phyloP scores from a whole-genome alignment of 2,113 vertebrate species.

The Podilymbus podiceps region DNA sequence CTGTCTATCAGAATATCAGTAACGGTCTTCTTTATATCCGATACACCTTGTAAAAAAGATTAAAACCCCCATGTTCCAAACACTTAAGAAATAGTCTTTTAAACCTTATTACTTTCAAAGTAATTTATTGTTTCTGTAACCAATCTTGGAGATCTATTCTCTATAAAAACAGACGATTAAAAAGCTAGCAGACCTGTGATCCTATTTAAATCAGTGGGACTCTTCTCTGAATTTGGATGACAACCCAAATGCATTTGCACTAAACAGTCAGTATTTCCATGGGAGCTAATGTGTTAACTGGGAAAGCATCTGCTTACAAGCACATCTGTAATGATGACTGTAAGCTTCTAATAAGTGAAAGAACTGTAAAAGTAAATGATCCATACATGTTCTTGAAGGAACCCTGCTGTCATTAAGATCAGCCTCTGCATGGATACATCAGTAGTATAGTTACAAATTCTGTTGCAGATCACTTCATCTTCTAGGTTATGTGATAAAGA shows the following conservation, averaged over 20 bases:
- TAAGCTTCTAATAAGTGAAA: conserved; percentile 10
- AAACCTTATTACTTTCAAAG: background rate
- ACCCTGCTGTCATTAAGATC: conserved; percentile 24
- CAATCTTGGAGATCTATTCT: background rate
- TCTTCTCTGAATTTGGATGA: background rate
- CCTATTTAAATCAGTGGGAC: background rate
- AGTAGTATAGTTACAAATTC: conserved; percentile 44
- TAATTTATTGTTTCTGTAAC: background rate
- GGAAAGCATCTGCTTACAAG: conserved; percentile 9
- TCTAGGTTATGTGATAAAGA: conserved; percentile 34
- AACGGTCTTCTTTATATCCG: background rate
- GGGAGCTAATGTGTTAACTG: conserved; percentile 22
- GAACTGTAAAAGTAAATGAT: conserved; percentile 45
- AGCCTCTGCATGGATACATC: conserved; percentile 4
- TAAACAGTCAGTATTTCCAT: background rate
- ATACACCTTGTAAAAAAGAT: background rate
- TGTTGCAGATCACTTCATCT: conserved; percentile 33
- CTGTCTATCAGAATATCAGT: background rate
- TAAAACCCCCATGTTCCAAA: background rate
- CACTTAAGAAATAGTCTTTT: background rate
- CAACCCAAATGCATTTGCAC: background rate
- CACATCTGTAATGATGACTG: conserved; percentile 21
- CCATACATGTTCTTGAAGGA: conserved; percentile 2
- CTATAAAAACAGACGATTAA: background rate
- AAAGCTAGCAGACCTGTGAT: background rate